These are phyloP conservation scores for Hippocampus barbouri DNA, from an alignment of 2,113 vertebrate species.

Conservation along the genomic window DNA sequence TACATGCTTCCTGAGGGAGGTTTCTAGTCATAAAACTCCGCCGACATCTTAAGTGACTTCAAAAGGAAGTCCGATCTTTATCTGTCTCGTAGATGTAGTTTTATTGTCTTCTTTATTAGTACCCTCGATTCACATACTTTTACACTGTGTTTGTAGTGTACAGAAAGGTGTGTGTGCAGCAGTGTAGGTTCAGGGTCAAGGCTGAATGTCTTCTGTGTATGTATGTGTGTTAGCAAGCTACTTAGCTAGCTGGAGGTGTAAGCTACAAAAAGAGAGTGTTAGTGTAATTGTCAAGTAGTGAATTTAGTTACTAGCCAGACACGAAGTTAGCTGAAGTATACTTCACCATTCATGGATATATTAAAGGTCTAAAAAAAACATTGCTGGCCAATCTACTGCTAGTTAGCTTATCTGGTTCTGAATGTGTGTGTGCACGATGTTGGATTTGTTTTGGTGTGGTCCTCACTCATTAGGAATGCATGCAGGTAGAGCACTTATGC, in stretches of 20 bases:
- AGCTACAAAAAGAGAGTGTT: no score
- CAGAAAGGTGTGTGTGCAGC: constrained; percentile 28
- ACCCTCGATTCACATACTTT: constrained; percentile 26
- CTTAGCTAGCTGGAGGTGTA: no score
- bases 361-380: no score
- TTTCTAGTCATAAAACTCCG: constrained; percentile 42
- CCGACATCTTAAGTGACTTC: constrained; percentile 31
- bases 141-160: constrained; percentile 20
- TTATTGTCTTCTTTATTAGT: constrained; percentile 30
- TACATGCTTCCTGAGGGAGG: constrained; percentile 35
- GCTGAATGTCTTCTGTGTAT: not conserved
- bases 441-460: constrained; percentile 8
- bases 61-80: constrained; percentile 46
- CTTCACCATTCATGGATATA: no score
- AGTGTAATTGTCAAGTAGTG: no score
- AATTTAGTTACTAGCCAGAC: no score
- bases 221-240: constrained; percentile 1
- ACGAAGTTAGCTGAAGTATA: no score
- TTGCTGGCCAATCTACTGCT: no score
- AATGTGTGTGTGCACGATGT: constrained; percentile 5
- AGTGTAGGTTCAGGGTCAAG: constrained; percentile 45
- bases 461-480: constrained; percentile 18
- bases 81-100: constrained; percentile 47
- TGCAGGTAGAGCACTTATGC: constrained; percentile 40
- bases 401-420: no score